Evolutionary conservation across 2,113 vertebrate genomes (phyloP).

Genomic region (Numida meleagris): DNA sequence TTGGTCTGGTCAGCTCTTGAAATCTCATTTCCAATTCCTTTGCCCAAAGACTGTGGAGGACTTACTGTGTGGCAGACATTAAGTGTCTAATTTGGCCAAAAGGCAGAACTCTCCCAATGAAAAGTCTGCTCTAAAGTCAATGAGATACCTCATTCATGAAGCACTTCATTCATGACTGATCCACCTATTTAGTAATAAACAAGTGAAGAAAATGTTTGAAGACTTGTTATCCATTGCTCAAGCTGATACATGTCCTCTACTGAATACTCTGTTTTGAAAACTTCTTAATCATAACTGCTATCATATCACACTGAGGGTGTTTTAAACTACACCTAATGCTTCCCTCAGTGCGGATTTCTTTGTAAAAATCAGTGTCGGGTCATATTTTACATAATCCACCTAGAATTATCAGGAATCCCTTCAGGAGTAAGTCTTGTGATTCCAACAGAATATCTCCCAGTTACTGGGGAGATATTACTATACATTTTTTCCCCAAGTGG

Average conservation of each 20-base stretch:
- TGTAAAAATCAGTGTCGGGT: not conserved
- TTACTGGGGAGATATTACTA: too few relatives aligned
- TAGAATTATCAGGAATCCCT: not conserved
- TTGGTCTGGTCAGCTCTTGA: not conserved
- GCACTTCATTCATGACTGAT: not conserved
- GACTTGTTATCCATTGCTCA: not conserved
- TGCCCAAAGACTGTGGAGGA: not conserved
- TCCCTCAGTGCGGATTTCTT: not conserved
- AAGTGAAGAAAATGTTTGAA: slow-evolving; percentile 21
- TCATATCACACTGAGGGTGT: not conserved
- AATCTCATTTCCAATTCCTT: not conserved
- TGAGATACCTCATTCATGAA: not conserved
- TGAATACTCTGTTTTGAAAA: not conserved
- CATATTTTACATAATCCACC: not conserved
- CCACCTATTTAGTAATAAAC: not conserved
- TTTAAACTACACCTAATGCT: not conserved
- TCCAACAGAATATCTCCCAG: not conserved
- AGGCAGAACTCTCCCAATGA: not conserved
- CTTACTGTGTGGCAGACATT: not conserved
- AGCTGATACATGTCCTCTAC: not conserved
- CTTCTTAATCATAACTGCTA: not conserved
- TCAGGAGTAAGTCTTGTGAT: not conserved
- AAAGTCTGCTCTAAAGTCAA: not conserved
- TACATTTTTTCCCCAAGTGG: not conserved
- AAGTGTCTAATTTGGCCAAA: not conserved